phyloP scores from a whole-genome alignment of 2,113 vertebrate genomes.

The Amphilophus citrinellus region DNA sequence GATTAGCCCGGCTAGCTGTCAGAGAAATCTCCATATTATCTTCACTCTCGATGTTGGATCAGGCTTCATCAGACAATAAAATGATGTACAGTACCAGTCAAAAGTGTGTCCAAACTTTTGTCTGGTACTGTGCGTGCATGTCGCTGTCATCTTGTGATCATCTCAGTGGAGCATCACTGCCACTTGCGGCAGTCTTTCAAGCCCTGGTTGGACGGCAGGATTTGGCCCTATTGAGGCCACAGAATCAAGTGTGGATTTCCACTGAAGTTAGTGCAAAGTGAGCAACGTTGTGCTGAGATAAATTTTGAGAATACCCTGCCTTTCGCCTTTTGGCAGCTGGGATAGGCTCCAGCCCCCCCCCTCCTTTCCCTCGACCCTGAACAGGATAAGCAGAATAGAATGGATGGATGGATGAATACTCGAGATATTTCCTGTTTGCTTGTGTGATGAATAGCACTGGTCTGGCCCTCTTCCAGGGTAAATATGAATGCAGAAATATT shows the following conservation, averaged over 20 bases:
- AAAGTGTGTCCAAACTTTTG: too few species aligned
- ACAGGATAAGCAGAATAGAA: too few species aligned
- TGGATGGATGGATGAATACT: too few species aligned
- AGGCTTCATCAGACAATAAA: not conserved
- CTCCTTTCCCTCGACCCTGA: too few species aligned
- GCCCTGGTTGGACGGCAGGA: not conserved
- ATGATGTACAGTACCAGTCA: not conserved
- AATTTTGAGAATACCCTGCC: not conserved
- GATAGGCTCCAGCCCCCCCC: too few species aligned
- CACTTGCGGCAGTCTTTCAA: slow-evolving; percentile 1
- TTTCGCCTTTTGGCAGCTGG: too few species aligned
- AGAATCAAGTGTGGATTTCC: not conserved
- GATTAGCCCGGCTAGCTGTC: slow-evolving; percentile 71
- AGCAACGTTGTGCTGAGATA: not conserved
- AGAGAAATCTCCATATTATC: slow-evolving; percentile 51
- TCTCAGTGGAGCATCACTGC: not conserved
- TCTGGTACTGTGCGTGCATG: not conserved
- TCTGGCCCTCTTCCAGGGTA: slow-evolving; percentile 18
- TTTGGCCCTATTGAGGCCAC: not conserved
- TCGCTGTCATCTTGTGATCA: not conserved
- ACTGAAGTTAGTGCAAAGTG: slow-evolving; percentile 1
- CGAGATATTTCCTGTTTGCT: slow-evolving; percentile 60
- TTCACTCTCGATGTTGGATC: slow-evolving; percentile 32
- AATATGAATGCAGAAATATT: slow-evolving; percentile 47
- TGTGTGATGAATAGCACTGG: not conserved